A percentile compares a stretch with the other conserved stretches of the same genome.
Evolutionary conservation across 2,113 vertebrate genomes (phyloP).

Genomic region (Cranoglanis bouderius): DNA sequence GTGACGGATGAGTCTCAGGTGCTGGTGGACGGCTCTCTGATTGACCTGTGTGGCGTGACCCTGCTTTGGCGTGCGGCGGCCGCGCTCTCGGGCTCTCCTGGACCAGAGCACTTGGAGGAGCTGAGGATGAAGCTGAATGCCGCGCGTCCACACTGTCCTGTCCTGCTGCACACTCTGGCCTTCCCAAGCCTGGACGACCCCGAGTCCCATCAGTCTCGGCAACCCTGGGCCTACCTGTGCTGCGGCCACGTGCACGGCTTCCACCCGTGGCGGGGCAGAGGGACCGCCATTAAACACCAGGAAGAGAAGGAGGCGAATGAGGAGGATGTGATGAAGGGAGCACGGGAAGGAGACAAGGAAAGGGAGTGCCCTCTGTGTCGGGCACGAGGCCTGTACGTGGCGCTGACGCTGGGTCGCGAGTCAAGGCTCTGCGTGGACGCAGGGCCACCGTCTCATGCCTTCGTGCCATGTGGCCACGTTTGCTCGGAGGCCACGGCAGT

Average conservation of each 20-base stretch:
- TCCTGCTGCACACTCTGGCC: slow-evolving; percentile 90
- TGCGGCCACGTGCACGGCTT: slow-evolving; percentile 95
- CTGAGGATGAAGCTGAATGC: slow-evolving; percentile 92
- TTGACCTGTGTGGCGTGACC: slow-evolving; percentile 92
- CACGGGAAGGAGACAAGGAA: neutral
- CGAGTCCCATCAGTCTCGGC: slow-evolving; percentile 79
- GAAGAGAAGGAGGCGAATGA: slow-evolving; percentile 25
- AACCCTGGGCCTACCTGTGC: slow-evolving; percentile 92
- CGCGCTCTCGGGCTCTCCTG: slow-evolving; percentile 85
- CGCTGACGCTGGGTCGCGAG: slow-evolving; percentile 91
- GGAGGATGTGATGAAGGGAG: neutral
- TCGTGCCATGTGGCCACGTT: slow-evolving; percentile 91
- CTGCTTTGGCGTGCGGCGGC: slow-evolving; percentile 92
- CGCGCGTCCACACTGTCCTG: slow-evolving; percentile 90
- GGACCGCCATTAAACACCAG: neutral
- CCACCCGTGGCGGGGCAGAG: slow-evolving; percentile 85
- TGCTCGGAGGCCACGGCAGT: slow-evolving; percentile 90
- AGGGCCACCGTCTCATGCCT: slow-evolving; percentile 86
- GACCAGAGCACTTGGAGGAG: slow-evolving; percentile 88
- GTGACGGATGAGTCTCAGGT: slow-evolving; percentile 88
- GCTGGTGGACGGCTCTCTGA: slow-evolving; percentile 88
- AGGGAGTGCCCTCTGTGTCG: slow-evolving; percentile 95
- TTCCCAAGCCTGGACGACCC: slow-evolving; percentile 88
- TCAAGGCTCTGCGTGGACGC: slow-evolving; percentile 91
- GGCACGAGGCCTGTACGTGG: slow-evolving; percentile 85